phyloP scores from a whole-genome alignment of 1,140 invertebrate genomes.

The Epicauta chinensis region DNA sequence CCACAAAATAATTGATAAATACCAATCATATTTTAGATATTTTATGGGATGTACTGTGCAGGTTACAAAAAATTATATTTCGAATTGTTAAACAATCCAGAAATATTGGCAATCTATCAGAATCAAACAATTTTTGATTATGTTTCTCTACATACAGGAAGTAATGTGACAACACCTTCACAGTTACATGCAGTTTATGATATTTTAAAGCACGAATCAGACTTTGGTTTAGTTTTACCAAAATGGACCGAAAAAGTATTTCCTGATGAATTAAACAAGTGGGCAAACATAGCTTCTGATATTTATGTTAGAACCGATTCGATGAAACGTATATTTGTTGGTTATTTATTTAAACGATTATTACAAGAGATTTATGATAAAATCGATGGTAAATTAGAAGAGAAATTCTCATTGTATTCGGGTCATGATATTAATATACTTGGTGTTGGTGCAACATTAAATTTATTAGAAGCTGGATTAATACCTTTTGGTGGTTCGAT shows the following conservation, averaged over 20 bases:
- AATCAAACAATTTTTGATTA: conserved; percentile 21
- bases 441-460: conserved; percentile 56
- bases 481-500: conserved; percentile 50
- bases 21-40: conserved; percentile 9
- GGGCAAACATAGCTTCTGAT: conserved; percentile 1
- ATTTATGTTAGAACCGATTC: not conserved
- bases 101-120: conserved; percentile 5
- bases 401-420: conserved; percentile 61
- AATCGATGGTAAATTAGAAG: conserved; percentile 41
- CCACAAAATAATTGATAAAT: no score
- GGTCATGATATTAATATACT: conserved; percentile 69
- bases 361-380: conserved; percentile 50
- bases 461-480: conserved; percentile 57
- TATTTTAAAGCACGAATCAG: conserved; percentile 34
- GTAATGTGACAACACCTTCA: conserved; percentile 26
- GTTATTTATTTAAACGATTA: conserved; percentile 55
- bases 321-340: conserved; percentile 13
- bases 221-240: conserved; percentile 52
- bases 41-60: conserved; percentile 19
- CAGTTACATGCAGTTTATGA: conserved; percentile 12
- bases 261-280: conserved; percentile 43
- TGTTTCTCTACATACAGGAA: conserved; percentile 23
- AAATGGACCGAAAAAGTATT: conserved; percentile 57
- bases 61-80: conserved; percentile 17
- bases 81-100: conserved; percentile 1